A percentile compares a stretch with the other conserved stretches of the same genome.
Evolutionary conservation across 1,140 invertebrate species (phyloP).

Genomic region (Eupeodes corollae): DNA sequence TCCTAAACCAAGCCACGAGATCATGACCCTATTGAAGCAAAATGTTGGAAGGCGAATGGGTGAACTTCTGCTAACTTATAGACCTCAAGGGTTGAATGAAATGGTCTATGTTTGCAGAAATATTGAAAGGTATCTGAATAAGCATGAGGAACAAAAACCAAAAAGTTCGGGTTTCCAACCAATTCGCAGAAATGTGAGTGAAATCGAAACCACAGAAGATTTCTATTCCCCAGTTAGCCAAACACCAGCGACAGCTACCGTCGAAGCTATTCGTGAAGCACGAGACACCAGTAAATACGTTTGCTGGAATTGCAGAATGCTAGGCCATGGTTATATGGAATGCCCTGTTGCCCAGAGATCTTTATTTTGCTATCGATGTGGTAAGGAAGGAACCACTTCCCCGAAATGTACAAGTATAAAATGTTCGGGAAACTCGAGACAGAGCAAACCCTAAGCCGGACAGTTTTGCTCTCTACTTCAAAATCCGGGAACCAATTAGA

Average conservation of each 20-base stretch:
- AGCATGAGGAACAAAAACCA: background rate
- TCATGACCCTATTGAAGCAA: background rate
- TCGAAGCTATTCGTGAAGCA: background rate
- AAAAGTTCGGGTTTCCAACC: too few species aligned
- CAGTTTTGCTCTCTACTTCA: too few species aligned
- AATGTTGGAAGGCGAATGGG: background rate
- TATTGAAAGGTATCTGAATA: background rate
- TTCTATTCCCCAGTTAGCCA: too few species aligned
- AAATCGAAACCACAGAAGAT: too few species aligned
- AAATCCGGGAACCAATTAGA: background rate
- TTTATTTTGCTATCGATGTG: slow-evolving; percentile 15
- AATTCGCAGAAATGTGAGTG: too few species aligned
- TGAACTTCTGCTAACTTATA: background rate
- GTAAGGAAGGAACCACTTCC: slow-evolving; percentile 2
- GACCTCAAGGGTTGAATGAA: background rate
- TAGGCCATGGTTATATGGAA: too few species aligned
- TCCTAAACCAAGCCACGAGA: background rate
- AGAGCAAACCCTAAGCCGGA: background rate
- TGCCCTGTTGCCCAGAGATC: slow-evolving; percentile 13
- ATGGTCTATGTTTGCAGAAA: too few species aligned
- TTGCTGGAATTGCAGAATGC: background rate
- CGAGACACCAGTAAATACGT: background rate
- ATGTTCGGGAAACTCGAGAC: background rate
- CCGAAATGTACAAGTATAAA: slow-evolving; percentile 1
- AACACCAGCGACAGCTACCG: background rate